phyloP scores from a whole-genome alignment of 2,113 vertebrate species.

The Melanerpes formicivorus region DNA sequence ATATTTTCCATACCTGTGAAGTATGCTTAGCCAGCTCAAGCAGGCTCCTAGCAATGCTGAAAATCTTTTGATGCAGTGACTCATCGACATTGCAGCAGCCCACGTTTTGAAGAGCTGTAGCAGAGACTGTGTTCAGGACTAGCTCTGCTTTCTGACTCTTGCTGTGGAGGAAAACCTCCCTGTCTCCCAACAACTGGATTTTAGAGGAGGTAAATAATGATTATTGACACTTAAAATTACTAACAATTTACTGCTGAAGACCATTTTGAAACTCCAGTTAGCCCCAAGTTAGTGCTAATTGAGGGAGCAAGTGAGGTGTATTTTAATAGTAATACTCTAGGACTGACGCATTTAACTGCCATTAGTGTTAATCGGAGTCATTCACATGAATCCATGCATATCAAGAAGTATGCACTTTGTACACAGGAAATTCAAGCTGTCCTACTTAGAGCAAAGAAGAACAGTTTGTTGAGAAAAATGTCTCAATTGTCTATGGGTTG shows the following conservation, averaged over 20 bases:
- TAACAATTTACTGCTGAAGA: constrained; percentile 24
- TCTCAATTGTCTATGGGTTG: not conserved
- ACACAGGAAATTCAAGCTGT: constrained; percentile 41
- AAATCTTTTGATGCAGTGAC: not conserved
- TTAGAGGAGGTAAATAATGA: constrained; percentile 44
- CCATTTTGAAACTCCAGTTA: not conserved
- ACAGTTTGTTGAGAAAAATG: constrained; percentile 8
- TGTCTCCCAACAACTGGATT: constrained; percentile 16
- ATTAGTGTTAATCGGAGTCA: constrained; percentile 56
- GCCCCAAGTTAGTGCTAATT: not conserved
- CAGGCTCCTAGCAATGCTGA: not conserved
- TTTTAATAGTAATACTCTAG: constrained; percentile 46
- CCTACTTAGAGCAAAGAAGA: constrained; percentile 32
- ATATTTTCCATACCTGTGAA: not conserved
- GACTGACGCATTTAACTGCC: constrained; percentile 32
- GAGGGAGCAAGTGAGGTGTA: constrained; percentile 15
- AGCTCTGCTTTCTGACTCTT: not conserved
- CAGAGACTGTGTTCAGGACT: not conserved
- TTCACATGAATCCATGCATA: constrained; percentile 38
- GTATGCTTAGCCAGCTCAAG: not conserved
- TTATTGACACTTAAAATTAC: constrained; percentile 63
- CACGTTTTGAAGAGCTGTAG: not conserved
- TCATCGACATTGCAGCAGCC: not conserved
- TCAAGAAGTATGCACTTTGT: not conserved
- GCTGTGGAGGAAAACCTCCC: not conserved